A percentile compares a stretch with the other conserved stretches of the same genome.
These are phyloP conservation scores for Chunga burmeisteri DNA, from an alignment of 2,113 vertebrate genomes.

Conservation along the genomic window DNA sequence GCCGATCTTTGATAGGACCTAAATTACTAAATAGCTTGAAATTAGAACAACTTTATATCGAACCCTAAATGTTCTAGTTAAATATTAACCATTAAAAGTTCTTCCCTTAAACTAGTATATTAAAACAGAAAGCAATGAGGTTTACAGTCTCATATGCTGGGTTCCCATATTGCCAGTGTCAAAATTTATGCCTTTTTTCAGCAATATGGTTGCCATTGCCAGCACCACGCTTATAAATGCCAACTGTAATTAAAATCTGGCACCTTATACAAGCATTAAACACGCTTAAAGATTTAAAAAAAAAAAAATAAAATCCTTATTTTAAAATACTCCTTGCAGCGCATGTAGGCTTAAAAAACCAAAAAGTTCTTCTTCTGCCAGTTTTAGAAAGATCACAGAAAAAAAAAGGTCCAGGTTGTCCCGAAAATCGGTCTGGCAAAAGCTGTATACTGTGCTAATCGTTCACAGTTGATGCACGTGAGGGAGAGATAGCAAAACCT, in stretches of 20 bases:
- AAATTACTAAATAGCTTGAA: constrained; percentile 67
- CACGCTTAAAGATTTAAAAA: constrained; percentile 51
- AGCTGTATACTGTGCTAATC: constrained; percentile 10
- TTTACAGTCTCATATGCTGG: constrained; percentile 73
- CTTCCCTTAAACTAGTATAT: constrained; percentile 64
- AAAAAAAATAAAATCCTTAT: constrained; percentile 56
- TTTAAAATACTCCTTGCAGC: constrained; percentile 71
- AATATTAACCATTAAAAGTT: constrained; percentile 62
- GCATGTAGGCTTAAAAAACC: constrained; percentile 52
- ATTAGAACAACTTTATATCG: constrained; percentile 61
- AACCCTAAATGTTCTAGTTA: constrained; percentile 63
- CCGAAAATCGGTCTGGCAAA: constrained; percentile 25
- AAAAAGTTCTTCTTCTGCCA: constrained; percentile 56
- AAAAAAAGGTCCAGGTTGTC: constrained; percentile 58
- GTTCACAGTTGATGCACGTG: neutral
- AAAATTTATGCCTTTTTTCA: constrained; percentile 84
- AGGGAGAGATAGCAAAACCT: neutral
- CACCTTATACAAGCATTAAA: constrained; percentile 76
- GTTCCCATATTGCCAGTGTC: constrained; percentile 83
- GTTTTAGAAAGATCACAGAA: constrained; percentile 68
- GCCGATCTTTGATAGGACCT: constrained; percentile 59
- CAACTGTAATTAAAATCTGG: constrained; percentile 87
- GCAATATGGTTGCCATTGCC: constrained; percentile 79
- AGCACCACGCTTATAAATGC: constrained; percentile 81
- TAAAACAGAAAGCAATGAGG: constrained; percentile 73